A percentile compares a stretch with the other conserved stretches of the same genome.
These are phyloP conservation scores for Lathamus discolor DNA, from an alignment of 2,113 vertebrate species.

Conservation along the genomic window DNA sequence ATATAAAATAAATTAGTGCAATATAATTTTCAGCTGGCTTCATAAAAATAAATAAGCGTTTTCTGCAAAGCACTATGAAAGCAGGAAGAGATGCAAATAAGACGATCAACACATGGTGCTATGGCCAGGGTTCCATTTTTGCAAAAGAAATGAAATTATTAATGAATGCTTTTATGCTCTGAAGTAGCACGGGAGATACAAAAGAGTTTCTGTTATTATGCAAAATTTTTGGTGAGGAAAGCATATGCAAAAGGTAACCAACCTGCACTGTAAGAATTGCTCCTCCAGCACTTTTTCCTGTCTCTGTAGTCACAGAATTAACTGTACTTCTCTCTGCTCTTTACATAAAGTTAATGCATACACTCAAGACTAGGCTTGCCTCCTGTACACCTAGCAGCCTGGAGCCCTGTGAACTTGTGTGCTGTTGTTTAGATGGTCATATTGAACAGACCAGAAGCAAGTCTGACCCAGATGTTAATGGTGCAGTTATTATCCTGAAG, in stretches of 20 bases:
- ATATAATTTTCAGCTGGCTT: constrained; percentile 64
- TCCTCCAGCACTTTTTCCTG: neutral
- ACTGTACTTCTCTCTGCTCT: neutral
- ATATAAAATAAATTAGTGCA: constrained; percentile 50
- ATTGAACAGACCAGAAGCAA: neutral
- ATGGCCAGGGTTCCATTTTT: constrained; percentile 47
- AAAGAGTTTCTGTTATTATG: neutral
- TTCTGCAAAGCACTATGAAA: constrained; percentile 67
- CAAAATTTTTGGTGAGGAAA: constrained; percentile 33
- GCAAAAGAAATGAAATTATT: constrained; percentile 58
- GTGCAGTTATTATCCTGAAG: neutral
- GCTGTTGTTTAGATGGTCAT: neutral
- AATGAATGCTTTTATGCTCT: constrained; percentile 43
- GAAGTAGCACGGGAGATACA: constrained; percentile 23
- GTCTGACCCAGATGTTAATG: rapidly evolving
- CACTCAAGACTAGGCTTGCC: rapidly evolving
- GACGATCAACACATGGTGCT: neutral
- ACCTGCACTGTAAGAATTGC: neutral
- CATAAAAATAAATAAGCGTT: constrained; percentile 66
- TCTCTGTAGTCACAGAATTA: neutral
- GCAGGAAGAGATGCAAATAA: constrained; percentile 46
- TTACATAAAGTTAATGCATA: rapidly evolving
- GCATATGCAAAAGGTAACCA: neutral
- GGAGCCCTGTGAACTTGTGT: rapidly evolving
- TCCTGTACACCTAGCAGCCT: neutral